Base-by-base conservation (phyloP, 2,797 vertebrate species). In the Melanotaenia maccullochi region DNA sequence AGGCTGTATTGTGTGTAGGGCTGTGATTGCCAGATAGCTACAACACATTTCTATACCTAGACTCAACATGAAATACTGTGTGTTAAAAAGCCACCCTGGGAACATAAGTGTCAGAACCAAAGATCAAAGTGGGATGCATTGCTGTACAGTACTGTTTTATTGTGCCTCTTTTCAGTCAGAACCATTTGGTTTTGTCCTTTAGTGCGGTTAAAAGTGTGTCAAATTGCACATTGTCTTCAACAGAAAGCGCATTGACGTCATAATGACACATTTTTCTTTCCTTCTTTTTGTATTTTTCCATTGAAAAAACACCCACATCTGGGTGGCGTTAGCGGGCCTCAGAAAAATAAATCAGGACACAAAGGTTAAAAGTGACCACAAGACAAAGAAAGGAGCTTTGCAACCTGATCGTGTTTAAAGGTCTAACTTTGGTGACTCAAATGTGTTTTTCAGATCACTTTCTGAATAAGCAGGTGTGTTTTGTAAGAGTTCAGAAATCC, bases 341-440 rank as follows among this genome's bases (percentile, higher is more conserved):
- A 70, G 60, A 77, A 81, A 89, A 84, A 92, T 84, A 87, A 89
- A 92, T 87, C 83, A 83, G 66, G 80, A 84, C 70, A 82, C 81
- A 58, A 62, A 71, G 80, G 77, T 72, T 87, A 33, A 75, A 90
- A 82, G 75, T 73, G 68, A 81, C 87, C 70, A 71, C 67, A 79
- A 86, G 62, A 62, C 56, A 84, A 65, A 77, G 79, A 63, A 68
- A 71, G 25, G 68, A 30, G 83, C 68, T 58, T 58, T 82, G 79
- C 74, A 91, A 81, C 79, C 16, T 71, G 83, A 85, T 88, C 58
- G 35, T 76, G 74, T 84, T 82, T 54, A 24, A 59, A 76, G 71
- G 84, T 89, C 79, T 82, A 83, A 89, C 35, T 65, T 73, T 71
- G 60, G 52, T 67, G 56, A 79, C 51, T 24, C 5, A 42, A 70